Conservation (phyloP, 2,888 invertebrate genomes). For the Lasioglossum pauxillum region DNA sequence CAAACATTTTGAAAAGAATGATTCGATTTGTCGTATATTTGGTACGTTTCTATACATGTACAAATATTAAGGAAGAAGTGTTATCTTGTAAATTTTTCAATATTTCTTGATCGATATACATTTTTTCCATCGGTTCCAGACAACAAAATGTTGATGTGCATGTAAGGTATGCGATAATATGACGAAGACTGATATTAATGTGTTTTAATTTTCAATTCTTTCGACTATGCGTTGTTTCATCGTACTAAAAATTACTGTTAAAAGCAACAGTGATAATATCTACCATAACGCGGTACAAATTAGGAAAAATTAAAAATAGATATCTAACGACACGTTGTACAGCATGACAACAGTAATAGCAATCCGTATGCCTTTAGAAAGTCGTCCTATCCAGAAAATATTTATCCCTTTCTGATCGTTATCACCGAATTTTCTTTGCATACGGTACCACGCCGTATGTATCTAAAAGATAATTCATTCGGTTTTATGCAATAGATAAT, state of each 20-base stretch:
- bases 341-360: constrained; percentile 20
- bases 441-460: constrained; percentile 21
- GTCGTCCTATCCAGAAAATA: constrained; percentile 29
- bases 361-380: background rate
- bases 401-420: constrained; percentile 24
- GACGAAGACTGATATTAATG: background rate
- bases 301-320: background rate
- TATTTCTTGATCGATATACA: background rate
- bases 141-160: constrained; percentile 13
- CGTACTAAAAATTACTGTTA: background rate
- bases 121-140: background rate
- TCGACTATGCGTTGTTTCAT: background rate
- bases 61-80: constrained; percentile 16
- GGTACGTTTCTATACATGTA: constrained; percentile 3
- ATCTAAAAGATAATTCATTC: constrained; percentile 21
- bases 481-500: constrained; percentile 34
- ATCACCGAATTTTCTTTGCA: constrained; percentile 17
- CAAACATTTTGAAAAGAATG: constrained; percentile 10
- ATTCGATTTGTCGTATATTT: constrained; percentile 21
- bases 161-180: background rate
- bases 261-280: constrained; percentile 19
- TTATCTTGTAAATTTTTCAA: background rate
- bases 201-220: constrained; percentile 7
- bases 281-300: constrained; percentile 34
- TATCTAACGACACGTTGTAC: constrained; percentile 1